Evolutionary conservation across 1,140 invertebrate species (phyloP), one percentile per base, ranked within the genome.

Genomic region (Achroia grisella): DNA sequence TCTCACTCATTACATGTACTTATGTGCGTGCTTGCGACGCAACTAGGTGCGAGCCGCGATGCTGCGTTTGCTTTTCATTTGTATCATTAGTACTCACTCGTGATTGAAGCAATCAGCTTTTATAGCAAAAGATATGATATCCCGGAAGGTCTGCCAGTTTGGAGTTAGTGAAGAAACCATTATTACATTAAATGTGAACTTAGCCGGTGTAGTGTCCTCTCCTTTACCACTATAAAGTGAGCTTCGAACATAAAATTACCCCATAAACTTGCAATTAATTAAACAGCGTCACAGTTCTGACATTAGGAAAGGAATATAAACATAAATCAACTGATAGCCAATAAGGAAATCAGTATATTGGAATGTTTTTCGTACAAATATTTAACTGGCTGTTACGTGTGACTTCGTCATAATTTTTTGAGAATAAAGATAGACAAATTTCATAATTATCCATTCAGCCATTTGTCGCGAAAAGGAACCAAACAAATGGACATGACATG

Each of bases 181-280:
- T 43, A 49, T 47, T 10, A 14, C 31, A 39, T 48, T 23, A 39
- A 23, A 39, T 42, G 30, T 47, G 35, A 37, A 37, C 17, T 15
- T 37, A 15, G 13, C 9, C n/a, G 10, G 35, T 17, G 35, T 10
- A 17, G 17, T 23, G 33, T 35, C 30, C n/a, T 28, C 39, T 23
- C 39, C 31, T 47, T 15, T 39, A 52, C 43, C 39, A 39, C 45
- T 37, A 52, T 52, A 52, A 52, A 56, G 23, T 39, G 11, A 33
- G 29, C 42, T 37, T 39, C 28, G 32, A 45, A 44, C 37, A 48
- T 56, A 40, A 51, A 51, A 56, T 51, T 40, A 48, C 30, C 36
- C 48, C 31, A 51, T 56, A 56, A 56, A 56, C 48, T 47, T 44
- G 48, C 44, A 47, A 51, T 48, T 23, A 51, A 56, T 56, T 51